These are phyloP conservation scores for Pantelozetes paolii DNA, from an alignment of 2,888 invertebrate species.

Conservation along the genomic window DNA sequence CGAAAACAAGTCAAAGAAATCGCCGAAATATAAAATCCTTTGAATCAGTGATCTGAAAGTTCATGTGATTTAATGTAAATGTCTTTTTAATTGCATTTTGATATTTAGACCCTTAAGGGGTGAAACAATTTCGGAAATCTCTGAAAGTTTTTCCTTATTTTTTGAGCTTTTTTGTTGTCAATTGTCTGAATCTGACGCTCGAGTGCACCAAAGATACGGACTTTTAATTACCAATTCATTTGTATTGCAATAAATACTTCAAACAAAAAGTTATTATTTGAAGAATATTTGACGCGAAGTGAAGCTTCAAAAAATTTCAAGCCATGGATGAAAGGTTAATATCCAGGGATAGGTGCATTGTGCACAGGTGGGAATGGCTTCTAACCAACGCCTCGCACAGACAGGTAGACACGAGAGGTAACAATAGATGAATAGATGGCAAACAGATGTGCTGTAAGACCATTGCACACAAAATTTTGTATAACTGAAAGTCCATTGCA, in stretches of 20 bases:
- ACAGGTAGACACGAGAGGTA: slow-evolving; percentile 29
- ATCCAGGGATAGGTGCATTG: slow-evolving; percentile 33
- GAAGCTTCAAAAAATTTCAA: not conserved
- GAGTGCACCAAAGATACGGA: slow-evolving; percentile 9
- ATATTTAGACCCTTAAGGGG: not conserved
- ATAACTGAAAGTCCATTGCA: slow-evolving; percentile 34
- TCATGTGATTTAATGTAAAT: not conserved
- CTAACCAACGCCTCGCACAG: slow-evolving; percentile 32
- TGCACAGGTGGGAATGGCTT: slow-evolving; percentile 35
- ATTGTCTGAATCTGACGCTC: slow-evolving; percentile 6
- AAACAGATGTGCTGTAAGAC: slow-evolving; percentile 33
- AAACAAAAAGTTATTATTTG: slow-evolving; percentile 21
- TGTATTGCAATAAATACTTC: not conserved
- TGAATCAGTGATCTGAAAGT: slow-evolving; percentile 9
- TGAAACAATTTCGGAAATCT: not conserved
- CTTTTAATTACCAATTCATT: slow-evolving; percentile 17
- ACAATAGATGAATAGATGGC: slow-evolving; percentile 36
- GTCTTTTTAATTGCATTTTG: not conserved
- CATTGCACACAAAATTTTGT: slow-evolving; percentile 26
- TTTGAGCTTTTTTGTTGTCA: not conserved
- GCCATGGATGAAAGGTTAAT: slow-evolving; percentile 37
- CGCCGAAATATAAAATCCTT: not conserved
- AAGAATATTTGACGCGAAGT: slow-evolving; percentile 18
- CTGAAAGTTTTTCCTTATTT: not conserved
- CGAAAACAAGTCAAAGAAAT: no score